These are phyloP conservation scores for Nesospiza acunhae DNA, from an alignment of 2,113 vertebrate genomes.

Conservation along the genomic window DNA sequence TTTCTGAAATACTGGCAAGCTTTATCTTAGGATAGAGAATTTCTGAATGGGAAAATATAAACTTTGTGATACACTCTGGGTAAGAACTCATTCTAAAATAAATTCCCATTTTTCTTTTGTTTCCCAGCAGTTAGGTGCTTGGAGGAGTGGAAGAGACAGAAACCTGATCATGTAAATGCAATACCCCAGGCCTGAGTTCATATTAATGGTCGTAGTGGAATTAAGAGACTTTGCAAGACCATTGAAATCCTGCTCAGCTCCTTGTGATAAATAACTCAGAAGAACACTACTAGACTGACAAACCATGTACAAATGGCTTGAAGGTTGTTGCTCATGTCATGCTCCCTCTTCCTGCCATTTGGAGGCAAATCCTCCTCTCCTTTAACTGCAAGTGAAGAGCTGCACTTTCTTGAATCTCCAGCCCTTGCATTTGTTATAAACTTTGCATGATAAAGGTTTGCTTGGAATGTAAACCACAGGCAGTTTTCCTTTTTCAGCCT, in stretches of 20 bases:
- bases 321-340: not conserved
- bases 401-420: not conserved
- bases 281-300: not conserved
- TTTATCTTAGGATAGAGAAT: not conserved
- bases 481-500: not conserved
- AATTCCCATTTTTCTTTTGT: not conserved
- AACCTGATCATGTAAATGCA: not conserved
- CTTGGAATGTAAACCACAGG: not conserved
- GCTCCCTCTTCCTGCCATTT: not conserved
- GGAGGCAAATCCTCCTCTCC: not conserved
- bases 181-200: accelerated
- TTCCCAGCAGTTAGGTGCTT: not conserved
- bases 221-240: not conserved
- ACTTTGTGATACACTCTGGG: not conserved
- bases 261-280: not conserved
- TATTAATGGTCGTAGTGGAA: not conserved
- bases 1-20: not conserved
- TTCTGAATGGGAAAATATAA: not conserved
- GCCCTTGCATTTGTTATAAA: not conserved
- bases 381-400: not conserved
- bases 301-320: not conserved
- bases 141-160: not conserved
- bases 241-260: not conserved
- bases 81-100: not conserved
- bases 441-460: not conserved